Base-by-base conservation (phyloP, 1,140 invertebrate species). In the Pogonognathellus flavescens region DNA sequence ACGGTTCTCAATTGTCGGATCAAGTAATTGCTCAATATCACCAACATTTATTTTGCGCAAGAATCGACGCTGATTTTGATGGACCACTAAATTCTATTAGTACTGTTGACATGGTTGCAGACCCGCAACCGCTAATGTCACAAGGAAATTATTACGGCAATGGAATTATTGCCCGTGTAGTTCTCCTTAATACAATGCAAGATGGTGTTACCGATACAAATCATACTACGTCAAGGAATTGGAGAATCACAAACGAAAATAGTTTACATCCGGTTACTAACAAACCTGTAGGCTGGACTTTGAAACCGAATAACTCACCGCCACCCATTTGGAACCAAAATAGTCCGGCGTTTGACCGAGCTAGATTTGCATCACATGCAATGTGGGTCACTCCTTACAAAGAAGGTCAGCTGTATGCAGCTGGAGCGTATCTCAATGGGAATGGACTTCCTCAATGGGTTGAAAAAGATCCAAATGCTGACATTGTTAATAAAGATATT, bases 351-450 rank as follows among this genome's bases (percentile, higher is more conserved):
- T n/a, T n/a, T 16, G 62, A 18, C 59, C 25, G 5, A 53, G 80
- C 49, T 4, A 25, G 11, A n/a, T 85, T 82, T 70, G n/a, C 31
- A 1, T 20, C 59, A 7, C 55, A 52, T 72, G 62, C 52, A 41
- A 31, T 82, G 6, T 85, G 80, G 85, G 80, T 85, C 16, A 85
- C 85, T n/a, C 85, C 55, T 22, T 86, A 86, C 52, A 18, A 31
- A 2, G 85, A 82, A 3, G 49, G 53, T 8, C 85, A 86, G 41
- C 31, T 82, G 13, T 86, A 55, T 59, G 80, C 85, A 41, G 85
- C 60, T 9, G 85, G 85, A 6, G 31, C 14, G 20, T 86, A 86
- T 49, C 25, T 82, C 13, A 86, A 86, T 14, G 59, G 50, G 55
- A 76, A 52, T 49, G 85, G 62, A 41, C 59, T 86, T 4, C 59